Evolutionary conservation across 2,888 invertebrate species (phyloP).

Genomic region (Morinoia aosen): DNA sequence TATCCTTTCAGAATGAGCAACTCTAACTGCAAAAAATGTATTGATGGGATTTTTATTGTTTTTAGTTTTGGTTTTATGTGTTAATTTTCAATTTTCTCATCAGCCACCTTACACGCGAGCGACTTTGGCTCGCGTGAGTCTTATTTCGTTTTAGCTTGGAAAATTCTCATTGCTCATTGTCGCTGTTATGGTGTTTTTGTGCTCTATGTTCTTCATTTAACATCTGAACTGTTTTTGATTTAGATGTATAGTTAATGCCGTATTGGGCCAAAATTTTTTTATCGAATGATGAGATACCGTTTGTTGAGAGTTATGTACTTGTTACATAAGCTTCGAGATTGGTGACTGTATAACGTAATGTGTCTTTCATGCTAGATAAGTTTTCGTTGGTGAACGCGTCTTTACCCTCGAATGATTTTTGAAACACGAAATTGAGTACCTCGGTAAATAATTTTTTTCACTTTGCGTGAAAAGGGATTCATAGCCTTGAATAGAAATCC

Average conservation of each 20-base stretch:
- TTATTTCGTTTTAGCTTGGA: background rate
- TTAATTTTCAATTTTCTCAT: background rate
- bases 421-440: background rate
- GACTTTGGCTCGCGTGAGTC: background rate
- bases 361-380: conserved; percentile 9
- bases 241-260: background rate
- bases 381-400: background rate
- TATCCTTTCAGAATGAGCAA: background rate
- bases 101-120: background rate
- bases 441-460: background rate
- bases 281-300: background rate
- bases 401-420: background rate
- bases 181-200: background rate
- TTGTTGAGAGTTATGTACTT: background rate
- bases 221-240: background rate
- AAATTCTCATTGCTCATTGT: background rate
- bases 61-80: background rate
- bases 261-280: background rate
- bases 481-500: background rate
- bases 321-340: background rate
- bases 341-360: background rate
- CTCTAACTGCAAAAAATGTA: background rate
- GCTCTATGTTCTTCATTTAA: background rate
- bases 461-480: background rate
- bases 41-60: background rate